Evolutionary conservation across 1,140 invertebrate species (phyloP).

Genomic region (Ditylenchus dipsaci): DNA sequence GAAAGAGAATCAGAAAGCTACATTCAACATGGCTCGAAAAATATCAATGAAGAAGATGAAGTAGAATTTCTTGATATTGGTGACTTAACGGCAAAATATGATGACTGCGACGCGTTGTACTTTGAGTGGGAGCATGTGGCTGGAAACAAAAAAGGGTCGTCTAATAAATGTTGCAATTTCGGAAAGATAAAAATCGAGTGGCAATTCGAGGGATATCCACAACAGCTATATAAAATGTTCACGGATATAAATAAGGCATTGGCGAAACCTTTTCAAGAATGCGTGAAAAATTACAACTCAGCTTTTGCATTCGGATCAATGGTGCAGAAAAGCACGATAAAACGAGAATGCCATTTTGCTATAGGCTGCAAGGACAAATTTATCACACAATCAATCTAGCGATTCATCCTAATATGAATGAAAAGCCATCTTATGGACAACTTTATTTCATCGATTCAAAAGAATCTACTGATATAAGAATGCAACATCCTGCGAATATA

Average conservation of each 20-base stretch:
- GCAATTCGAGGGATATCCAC: too few relatives aligned
- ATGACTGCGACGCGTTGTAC: too few relatives aligned
- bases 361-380: conserved; percentile 33
- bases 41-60: too few relatives aligned
- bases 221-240: too few relatives aligned
- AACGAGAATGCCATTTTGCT: conserved; percentile 9
- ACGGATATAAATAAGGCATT: not conserved
- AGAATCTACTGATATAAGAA: conserved; percentile 8
- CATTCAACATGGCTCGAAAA: too few relatives aligned
- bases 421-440: conserved; percentile 32
- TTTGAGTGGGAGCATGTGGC: too few relatives aligned
- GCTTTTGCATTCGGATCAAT: conserved; percentile 25
- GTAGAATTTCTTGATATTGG: too few relatives aligned
- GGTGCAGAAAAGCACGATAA: conserved; percentile 10
- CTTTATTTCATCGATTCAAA: conserved; percentile 18
- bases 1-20: too few relatives aligned
- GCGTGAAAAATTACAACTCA: conserved; percentile 18
- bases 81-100: too few relatives aligned
- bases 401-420: conserved; percentile 17
- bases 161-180: too few relatives aligned
- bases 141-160: too few relatives aligned
- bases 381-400: conserved; percentile 23
- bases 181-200: too few relatives aligned
- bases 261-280: conserved; percentile 7
- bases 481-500: conserved; percentile 8